These are phyloP conservation scores for Sarcophaga bullata DNA, from an alignment of 1,140 invertebrate species.

Conservation along the genomic window DNA sequence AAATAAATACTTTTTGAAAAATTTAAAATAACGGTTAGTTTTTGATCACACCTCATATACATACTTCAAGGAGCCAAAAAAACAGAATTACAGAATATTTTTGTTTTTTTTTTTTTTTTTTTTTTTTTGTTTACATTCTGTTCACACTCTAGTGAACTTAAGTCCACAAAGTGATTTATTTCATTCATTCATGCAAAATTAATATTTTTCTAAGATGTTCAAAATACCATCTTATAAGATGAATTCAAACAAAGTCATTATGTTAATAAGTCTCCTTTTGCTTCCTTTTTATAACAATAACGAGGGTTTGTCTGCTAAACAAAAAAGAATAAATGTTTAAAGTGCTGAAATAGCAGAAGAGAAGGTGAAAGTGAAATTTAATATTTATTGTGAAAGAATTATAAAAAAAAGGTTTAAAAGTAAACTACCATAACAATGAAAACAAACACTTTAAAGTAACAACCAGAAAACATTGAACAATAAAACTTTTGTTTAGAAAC, in stretches of 20 bases:
- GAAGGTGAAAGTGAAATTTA: neutral
- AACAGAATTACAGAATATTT: no score
- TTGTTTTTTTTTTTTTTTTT: neutral
- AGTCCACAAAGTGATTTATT: neutral
- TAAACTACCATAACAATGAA: neutral
- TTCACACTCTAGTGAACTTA: neutral
- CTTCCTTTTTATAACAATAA: neutral
- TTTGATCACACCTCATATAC: no score
- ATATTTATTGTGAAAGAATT: neutral
- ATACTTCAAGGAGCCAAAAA: no score
- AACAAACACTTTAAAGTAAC: neutral
- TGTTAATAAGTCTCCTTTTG: neutral
- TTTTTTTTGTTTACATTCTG: neutral
- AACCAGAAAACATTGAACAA: neutral
- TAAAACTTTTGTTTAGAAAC: no score
- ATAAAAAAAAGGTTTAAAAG: neutral
- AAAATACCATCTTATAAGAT: neutral
- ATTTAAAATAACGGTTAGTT: no score
- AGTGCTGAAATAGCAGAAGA: no score
- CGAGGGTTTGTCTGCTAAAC: no score
- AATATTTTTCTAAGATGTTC: neutral
- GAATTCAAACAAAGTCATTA: constrained; percentile 2
- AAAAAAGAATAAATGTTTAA: neutral
- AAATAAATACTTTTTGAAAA: no score
- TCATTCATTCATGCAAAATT: neutral